Evolutionary conservation across 2,797 vertebrate species (phyloP).

Genomic region (Periparus ater): DNA sequence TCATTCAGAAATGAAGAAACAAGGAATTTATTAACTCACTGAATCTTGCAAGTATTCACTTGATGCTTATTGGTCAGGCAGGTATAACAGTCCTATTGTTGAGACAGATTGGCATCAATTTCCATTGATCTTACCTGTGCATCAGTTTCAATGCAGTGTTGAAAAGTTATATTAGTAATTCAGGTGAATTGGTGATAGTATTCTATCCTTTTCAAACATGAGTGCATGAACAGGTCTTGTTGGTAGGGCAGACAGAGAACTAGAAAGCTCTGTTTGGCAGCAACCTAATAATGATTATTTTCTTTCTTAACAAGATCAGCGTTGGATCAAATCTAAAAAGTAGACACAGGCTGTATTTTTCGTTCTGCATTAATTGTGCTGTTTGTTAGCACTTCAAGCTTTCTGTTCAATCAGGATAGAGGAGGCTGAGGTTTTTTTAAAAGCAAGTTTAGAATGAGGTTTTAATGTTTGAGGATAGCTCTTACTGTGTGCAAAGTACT

Average conservation of each 20-base stretch:
- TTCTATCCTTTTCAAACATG: not conserved
- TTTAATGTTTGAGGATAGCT: not conserved
- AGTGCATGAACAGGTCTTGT: not conserved
- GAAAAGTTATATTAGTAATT: not conserved
- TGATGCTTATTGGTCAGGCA: not conserved
- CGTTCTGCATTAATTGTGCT: not conserved
- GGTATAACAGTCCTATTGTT: not conserved
- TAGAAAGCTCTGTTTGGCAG: not conserved
- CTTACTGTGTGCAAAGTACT: not conserved
- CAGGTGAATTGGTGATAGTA: not conserved
- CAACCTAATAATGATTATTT: not conserved
- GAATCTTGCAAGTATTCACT: conserved; percentile 7
- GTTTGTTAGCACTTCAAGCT: not conserved
- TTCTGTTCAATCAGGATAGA: not conserved
- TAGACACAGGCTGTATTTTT: not conserved
- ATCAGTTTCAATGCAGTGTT: not conserved
- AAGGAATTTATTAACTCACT: not conserved
- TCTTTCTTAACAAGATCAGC: not conserved
- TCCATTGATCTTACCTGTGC: not conserved
- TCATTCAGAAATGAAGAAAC: not conserved
- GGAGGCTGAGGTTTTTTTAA: not conserved
- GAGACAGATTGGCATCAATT: not conserved
- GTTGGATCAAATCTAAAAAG: not conserved
- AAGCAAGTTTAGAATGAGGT: not conserved
- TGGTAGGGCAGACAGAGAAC: not conserved